Evolutionary conservation across 2,113 vertebrate genomes (phyloP).

Genomic region (Merops nubicus): DNA sequence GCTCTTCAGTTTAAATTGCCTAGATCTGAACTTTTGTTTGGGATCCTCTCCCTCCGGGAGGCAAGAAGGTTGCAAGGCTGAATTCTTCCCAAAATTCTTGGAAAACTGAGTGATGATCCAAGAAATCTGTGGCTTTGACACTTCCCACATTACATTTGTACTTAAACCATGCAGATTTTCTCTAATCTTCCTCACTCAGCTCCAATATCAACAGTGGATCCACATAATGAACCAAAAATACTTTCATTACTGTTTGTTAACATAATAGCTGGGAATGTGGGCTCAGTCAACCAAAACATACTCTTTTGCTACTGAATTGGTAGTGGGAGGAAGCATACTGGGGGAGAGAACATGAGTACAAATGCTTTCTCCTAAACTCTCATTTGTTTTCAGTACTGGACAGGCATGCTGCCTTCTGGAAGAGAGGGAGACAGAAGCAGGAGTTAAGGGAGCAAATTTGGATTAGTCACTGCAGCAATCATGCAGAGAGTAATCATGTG

Average conservation of each 20-base stretch:
- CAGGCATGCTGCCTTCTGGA: neutral
- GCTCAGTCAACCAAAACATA: conserved; percentile 13
- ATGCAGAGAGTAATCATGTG: neutral
- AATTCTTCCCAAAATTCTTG: neutral
- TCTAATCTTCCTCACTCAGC: neutral
- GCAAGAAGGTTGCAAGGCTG: neutral
- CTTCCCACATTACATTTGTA: neutral
- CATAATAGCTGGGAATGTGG: neutral
- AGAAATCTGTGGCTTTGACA: neutral
- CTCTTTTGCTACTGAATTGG: neutral
- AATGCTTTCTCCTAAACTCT: neutral
- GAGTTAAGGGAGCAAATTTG: neutral
- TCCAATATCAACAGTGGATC: neutral
- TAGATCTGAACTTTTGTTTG: neutral
- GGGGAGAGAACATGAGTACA: neutral
- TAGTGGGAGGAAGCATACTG: neutral
- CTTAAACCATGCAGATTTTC: neutral
- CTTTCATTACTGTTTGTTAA: neutral
- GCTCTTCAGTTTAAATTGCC: neutral
- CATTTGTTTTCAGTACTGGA: neutral
- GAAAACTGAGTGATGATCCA: neutral
- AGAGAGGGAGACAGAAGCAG: neutral
- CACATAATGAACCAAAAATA: neutral
- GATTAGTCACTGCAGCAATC: neutral
- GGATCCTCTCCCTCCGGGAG: neutral